A percentile compares a stretch with the other conserved stretches of the same genome.
Evolutionary conservation across 2,888 invertebrate species (phyloP).

Genomic region (Sicus ferrugineus): DNA sequence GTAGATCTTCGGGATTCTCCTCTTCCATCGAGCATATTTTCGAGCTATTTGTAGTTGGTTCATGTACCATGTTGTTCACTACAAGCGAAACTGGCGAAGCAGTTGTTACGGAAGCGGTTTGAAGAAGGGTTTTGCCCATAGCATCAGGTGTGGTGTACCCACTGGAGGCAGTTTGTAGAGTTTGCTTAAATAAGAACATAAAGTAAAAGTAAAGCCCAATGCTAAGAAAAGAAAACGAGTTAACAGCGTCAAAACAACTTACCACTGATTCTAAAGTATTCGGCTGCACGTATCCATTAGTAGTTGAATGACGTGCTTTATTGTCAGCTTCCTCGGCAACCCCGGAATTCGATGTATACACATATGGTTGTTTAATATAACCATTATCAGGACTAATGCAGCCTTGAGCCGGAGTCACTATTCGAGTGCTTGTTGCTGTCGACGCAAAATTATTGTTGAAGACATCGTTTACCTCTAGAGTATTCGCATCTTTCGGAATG

Average conservation of each 20-base stretch:
- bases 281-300: constrained; percentile 49
- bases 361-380: constrained; percentile 1
- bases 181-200: neutral
- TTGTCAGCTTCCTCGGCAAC: neutral
- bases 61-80: neutral
- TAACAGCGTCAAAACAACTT: constrained; percentile 28
- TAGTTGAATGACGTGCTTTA: constrained; percentile 13
- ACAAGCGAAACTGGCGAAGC: neutral
- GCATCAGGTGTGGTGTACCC: constrained; percentile 50
- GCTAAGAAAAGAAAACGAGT: neutral
- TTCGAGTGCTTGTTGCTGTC: neutral
- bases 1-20: neutral
- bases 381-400: neutral
- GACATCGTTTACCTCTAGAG: constrained; percentile 47
- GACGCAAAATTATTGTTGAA: constrained; percentile 37
- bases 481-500: constrained; percentile 43
- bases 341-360: neutral
- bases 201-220: neutral
- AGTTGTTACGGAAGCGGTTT: constrained; percentile 24
- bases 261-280: constrained; percentile 46
- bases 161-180: constrained; percentile 22
- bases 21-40: no score
- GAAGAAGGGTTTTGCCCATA: constrained; percentile 43
- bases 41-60: neutral
- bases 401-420: neutral